Evolutionary conservation across 2,113 vertebrate genomes (phyloP), one percentile per base, ranked within the genome.

Genomic region (Planiliza haematocheilus): DNA sequence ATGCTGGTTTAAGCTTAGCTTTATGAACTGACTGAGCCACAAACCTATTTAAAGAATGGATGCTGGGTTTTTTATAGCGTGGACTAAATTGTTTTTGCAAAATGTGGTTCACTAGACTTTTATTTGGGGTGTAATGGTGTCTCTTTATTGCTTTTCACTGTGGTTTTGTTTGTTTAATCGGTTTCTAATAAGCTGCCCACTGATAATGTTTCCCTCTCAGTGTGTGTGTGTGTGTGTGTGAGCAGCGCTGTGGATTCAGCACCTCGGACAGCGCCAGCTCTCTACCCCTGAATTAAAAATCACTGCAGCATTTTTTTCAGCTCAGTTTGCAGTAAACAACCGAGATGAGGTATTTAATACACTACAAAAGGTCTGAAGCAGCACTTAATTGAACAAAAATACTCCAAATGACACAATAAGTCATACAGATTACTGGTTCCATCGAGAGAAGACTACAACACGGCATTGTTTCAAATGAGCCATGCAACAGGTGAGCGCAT

Each of bases 401-500:
- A 13, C 5, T 38, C 4, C n/a, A 38, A 17, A 5, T 24, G 8
- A 59, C 57, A 48, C 20, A n/a, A 12, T 4, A 2, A 4, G 7
- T 1, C 41, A 9, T n/a, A 43, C 10, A 16, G 11, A 14, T 7
- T 21, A 8, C 18, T 8, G 17, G 30, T 52, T 37, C 11, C 10
- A n/a, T 6, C n/a, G n/a, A n/a, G n/a, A n/a, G n/a, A n/a, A 10
- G 36, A 16, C 9, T 12, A 1, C 2, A 41, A 46, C 18, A 70
- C 7, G 30, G 6, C 30, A 18, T 8, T 46, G 45, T 59, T 39
- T 18, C 4, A 17, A 50, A 1, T 7, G 61, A 70, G 16, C 18
- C 57, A 8, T 20, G 78, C 83, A 88, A 88, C 86, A 88, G 81
- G 83, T 88, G 80, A 3, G 8, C 3, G 8, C 57, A 21, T 63